Conservation (phyloP, 1,140 invertebrate genomes). For the Tetramorium parvispinum region DNA sequence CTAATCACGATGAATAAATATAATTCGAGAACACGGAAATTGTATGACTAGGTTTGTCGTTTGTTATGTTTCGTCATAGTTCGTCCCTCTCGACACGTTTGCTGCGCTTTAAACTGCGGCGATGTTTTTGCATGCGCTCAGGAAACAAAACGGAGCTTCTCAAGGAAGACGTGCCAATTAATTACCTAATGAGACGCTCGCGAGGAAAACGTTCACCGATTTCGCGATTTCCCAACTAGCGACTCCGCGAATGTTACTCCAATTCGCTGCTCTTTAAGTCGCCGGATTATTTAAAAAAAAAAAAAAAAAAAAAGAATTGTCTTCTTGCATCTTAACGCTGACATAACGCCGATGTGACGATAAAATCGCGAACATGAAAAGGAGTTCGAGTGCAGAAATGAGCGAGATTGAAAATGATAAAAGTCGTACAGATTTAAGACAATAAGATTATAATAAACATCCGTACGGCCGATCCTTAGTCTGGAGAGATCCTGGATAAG, state of each 20-base stretch:
- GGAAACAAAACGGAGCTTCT: background rate
- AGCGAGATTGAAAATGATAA: constrained; percentile 8
- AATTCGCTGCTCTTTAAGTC: background rate
- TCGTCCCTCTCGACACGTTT: constrained; percentile 14
- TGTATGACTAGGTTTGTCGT: background rate
- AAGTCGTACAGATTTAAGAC: background rate
- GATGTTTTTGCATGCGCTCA: background rate
- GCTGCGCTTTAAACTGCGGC: background rate
- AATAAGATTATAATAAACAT: constrained; percentile 5
- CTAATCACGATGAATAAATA: constrained; percentile 41
- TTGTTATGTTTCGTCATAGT: constrained; percentile 33
- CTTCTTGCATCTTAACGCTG: background rate
- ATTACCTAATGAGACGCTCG: constrained; percentile 12
- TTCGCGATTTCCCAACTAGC: background rate
- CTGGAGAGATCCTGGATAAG: background rate
- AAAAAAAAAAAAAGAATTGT: background rate
- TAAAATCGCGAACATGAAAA: constrained; percentile 24
- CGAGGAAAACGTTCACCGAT: constrained; percentile 1
- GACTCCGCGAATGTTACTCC: background rate
- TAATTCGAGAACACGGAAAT: constrained; percentile 31
- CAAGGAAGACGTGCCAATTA: constrained; percentile 48
- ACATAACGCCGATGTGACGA: background rate
- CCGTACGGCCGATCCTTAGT: background rate
- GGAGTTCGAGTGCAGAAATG: constrained; percentile 1
- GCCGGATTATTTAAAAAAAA: background rate